Conservation (phyloP, 2,888 invertebrate species). For the Melanophora roralis region DNA sequence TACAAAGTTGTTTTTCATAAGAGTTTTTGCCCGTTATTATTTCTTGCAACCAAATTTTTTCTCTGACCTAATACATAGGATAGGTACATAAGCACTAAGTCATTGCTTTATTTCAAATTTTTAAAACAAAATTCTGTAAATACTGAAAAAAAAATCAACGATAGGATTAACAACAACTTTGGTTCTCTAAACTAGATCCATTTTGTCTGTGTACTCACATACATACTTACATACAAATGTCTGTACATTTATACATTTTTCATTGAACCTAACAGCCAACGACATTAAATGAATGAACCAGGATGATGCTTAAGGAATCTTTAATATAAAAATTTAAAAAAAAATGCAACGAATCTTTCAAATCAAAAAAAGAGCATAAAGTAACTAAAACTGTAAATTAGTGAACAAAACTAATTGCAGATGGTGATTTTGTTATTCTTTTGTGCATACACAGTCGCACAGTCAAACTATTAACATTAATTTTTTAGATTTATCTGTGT, state of each 20-base stretch:
- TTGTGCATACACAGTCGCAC: constrained; percentile 29
- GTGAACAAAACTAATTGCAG: constrained; percentile 61
- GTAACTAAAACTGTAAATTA: constrained; percentile 60
- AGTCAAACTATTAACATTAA: constrained; percentile 52
- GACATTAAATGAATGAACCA: background rate
- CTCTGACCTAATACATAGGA: too few species aligned
- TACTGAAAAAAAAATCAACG: too few species aligned
- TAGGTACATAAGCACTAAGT: too few species aligned
- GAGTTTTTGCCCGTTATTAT: too few species aligned
- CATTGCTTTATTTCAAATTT: too few species aligned
- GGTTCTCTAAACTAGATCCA: too few species aligned
- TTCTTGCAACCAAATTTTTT: too few species aligned
- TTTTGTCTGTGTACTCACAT: too few species aligned
- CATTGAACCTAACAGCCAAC: background rate
- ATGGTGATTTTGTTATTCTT: constrained; percentile 47
- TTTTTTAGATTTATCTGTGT: constrained; percentile 53
- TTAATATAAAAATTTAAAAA: constrained; percentile 1
- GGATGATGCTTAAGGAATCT: background rate
- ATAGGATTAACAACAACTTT: too few species aligned
- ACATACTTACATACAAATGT: background rate
- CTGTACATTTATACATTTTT: constrained; percentile 24
- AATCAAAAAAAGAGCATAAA: constrained; percentile 40
- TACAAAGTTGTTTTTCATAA: too few species aligned
- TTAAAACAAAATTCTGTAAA: too few species aligned
- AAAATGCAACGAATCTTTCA: constrained; percentile 8